Conservation (phyloP, 2,113 vertebrate species). For the Amazona vittata region DNA sequence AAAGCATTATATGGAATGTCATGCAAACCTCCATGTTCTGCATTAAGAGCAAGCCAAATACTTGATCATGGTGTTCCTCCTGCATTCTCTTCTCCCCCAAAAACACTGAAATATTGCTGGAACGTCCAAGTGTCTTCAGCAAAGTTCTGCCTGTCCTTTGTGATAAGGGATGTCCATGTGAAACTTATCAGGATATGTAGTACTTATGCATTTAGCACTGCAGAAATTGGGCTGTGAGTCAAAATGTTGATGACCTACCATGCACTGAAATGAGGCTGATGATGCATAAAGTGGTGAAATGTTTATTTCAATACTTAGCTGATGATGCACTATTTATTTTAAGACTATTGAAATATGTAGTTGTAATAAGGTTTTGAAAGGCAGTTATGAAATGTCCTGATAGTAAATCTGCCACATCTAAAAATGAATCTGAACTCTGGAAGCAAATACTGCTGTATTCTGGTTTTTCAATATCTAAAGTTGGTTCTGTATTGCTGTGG, state of each 20-base stretch:
- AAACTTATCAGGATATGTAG: neutral
- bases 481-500: neutral
- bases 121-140: neutral
- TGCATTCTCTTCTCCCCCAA: neutral
- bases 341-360: conserved; percentile 6
- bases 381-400: neutral
- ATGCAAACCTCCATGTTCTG: neutral
- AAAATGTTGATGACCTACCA: conserved; percentile 25
- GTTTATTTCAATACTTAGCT: conserved; percentile 53
- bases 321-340: conserved; percentile 53
- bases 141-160: neutral
- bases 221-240: neutral
- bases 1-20: neutral
- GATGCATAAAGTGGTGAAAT: neutral
- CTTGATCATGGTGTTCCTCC: neutral
- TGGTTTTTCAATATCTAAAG: neutral
- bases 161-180: neutral
- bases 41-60: neutral
- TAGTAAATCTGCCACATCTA: neutral
- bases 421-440: neutral
- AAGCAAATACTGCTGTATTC: neutral
- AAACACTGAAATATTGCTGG: neutral
- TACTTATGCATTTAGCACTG: neutral
- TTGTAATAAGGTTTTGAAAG: conserved; percentile 43
- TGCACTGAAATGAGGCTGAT: conserved; percentile 7